Evolutionary conservation across 2,113 vertebrate genomes (phyloP).

Genomic region (Steatornis caripensis): DNA sequence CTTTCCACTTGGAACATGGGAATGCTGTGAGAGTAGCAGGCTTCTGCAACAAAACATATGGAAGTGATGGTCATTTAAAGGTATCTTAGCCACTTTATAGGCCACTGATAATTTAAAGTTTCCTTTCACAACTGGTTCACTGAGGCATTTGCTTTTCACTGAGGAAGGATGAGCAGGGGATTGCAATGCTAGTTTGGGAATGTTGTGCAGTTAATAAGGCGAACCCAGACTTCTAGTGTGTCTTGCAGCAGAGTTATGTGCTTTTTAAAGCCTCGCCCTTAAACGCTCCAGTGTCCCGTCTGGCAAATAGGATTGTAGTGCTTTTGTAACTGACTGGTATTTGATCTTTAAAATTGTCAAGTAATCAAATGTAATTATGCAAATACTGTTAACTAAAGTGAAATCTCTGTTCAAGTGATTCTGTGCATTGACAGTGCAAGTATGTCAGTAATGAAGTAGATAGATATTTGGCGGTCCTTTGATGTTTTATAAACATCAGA

Average conservation of each 20-base stretch:
- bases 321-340: not conserved
- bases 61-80: not conserved
- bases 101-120: not conserved
- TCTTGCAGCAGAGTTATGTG: not conserved
- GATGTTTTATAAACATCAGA: not conserved
- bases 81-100: not conserved
- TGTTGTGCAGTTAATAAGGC: not conserved
- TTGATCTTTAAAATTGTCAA: not conserved
- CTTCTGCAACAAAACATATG: not conserved
- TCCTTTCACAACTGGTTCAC: not conserved
- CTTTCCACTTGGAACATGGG: not conserved
- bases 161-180: not conserved
- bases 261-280: not conserved
- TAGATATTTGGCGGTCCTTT: not conserved
- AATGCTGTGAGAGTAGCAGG: not conserved
- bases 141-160: not conserved
- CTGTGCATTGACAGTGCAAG: not conserved
- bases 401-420: not conserved
- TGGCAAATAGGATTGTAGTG: not conserved
- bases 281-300: not conserved
- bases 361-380: not conserved
- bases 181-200: not conserved
- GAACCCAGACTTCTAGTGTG: not conserved
- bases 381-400: not conserved
- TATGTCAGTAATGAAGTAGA: not conserved